Conservation (phyloP, 2,113 vertebrate species). For the Dipodomys spectabilis region DNA sequence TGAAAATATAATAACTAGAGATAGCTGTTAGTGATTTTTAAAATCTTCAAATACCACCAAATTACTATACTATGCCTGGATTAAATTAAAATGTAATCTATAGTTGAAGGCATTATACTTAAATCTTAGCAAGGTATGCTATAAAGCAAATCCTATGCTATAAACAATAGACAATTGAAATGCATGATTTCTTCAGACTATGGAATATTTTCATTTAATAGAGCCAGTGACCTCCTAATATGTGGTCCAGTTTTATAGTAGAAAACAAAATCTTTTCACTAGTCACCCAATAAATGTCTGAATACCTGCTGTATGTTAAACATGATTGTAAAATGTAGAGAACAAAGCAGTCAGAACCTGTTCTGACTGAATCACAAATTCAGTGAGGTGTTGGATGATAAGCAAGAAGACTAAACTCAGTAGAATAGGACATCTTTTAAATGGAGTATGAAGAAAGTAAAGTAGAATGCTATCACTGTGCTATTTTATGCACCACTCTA, state of each 20-base stretch:
- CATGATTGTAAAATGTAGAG: background rate
- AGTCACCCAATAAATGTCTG: background rate
- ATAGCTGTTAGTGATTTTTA: conserved; percentile 43
- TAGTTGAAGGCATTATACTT: background rate
- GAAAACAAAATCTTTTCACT: conserved; percentile 22
- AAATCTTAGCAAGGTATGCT: background rate
- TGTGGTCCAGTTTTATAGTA: background rate
- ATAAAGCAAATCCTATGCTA: conserved; percentile 25
- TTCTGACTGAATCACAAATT: background rate
- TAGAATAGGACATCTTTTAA: conserved; percentile 27
- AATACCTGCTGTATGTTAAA: background rate
- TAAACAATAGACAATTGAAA: conserved; percentile 2
- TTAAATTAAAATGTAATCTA: conserved; percentile 21
- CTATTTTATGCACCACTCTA: background rate
- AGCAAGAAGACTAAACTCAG: background rate
- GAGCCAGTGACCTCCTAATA: background rate
- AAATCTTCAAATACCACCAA: conserved; percentile 49
- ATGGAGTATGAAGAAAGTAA: background rate
- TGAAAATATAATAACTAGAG: conserved; percentile 25
- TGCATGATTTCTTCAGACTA: background rate
- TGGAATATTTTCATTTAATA: background rate
- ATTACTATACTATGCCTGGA: background rate
- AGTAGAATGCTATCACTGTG: background rate
- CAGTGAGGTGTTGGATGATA: background rate
- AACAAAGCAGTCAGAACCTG: background rate